phyloP scores from a whole-genome alignment of 1,140 invertebrate genomes.

The Drosophila nigrodunni region DNA sequence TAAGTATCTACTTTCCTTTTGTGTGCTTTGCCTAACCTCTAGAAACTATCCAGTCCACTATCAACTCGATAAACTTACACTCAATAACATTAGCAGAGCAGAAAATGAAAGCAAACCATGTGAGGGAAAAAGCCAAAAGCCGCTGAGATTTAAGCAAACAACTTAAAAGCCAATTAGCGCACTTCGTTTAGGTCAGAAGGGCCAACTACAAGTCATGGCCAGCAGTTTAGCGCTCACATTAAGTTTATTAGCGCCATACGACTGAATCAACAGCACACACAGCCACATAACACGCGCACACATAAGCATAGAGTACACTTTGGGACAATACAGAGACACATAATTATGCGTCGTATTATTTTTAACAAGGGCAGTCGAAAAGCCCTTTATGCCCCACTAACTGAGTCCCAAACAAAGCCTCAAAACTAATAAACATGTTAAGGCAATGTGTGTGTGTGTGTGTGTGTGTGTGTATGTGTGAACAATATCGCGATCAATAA shows the following conservation, averaged over 20 bases:
- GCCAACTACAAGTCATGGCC: slow-evolving; percentile 61
- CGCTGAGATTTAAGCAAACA: slow-evolving; percentile 66
- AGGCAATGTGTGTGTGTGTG: slow-evolving; percentile 14
- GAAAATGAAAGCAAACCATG: slow-evolving; percentile 13
- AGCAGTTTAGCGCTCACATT: slow-evolving; percentile 71
- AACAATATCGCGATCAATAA: slow-evolving; percentile 73
- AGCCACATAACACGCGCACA: slow-evolving; percentile 13
- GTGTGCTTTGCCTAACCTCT: background rate
- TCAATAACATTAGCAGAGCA: background rate
- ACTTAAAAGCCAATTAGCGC: slow-evolving; percentile 80
- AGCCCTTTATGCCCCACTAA: slow-evolving; percentile 59
- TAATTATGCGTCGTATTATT: slow-evolving; percentile 65
- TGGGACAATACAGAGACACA: slow-evolving; percentile 20
- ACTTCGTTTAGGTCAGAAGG: slow-evolving; percentile 59
- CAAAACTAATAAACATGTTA: slow-evolving; percentile 75
- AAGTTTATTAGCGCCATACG: slow-evolving; percentile 71
- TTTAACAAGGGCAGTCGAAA: slow-evolving; percentile 61
- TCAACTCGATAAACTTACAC: background rate
- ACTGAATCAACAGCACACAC: slow-evolving; percentile 50
- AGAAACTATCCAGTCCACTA: background rate
- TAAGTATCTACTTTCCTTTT: background rate
- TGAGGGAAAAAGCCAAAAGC: slow-evolving; percentile 35
- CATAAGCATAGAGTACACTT: slow-evolving; percentile 6
- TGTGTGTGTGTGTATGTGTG: slow-evolving; percentile 25
- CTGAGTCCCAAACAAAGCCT: slow-evolving; percentile 57